Percentiles rank a stretch among this genome's conserved stretches.
Evolutionary conservation across 2,113 vertebrate genomes (phyloP).

Genomic region (Catagonus wagneri): DNA sequence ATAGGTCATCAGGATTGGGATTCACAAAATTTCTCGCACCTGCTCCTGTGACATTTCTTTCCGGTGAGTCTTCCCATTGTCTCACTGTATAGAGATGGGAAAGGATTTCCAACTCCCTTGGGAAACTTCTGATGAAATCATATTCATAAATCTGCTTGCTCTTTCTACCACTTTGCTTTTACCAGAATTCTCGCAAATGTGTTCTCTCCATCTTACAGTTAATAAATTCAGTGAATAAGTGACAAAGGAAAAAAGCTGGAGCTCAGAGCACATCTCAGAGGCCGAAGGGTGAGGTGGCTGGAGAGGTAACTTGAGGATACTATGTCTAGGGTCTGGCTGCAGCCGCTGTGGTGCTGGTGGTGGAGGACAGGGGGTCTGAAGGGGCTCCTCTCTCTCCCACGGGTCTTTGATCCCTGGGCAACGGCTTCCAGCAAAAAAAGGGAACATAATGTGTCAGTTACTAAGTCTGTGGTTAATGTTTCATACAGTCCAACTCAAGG

Average conservation of each 20-base stretch:
- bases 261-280: not conserved
- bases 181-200: conserved; percentile 57
- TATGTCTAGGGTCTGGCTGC: not conserved
- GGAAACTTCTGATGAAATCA: conserved; percentile 55
- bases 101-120: conserved; percentile 23
- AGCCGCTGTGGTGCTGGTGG: not conserved
- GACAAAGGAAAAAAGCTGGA: conserved; percentile 1
- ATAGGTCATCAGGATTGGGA: not conserved
- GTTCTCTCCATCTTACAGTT: not conserved
- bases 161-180: conserved; percentile 30
- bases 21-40: conserved; percentile 33
- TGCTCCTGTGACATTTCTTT: conserved; percentile 4
- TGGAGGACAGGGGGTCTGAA: accelerated
- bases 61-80: not conserved
- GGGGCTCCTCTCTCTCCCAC: not conserved
- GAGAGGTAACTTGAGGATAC: not conserved
- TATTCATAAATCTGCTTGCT: conserved; percentile 60
- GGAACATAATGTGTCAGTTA: not conserved
- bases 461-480: conserved; percentile 45
- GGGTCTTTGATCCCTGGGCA: not conserved
- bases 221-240: conserved; percentile 62
- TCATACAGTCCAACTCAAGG: conserved; percentile 50
- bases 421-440: not conserved
- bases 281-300: not conserved
- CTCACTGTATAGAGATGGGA: not conserved